Evolutionary conservation across 2,113 vertebrate species (phyloP).

Genomic region (Cryptotis parvus): DNA sequence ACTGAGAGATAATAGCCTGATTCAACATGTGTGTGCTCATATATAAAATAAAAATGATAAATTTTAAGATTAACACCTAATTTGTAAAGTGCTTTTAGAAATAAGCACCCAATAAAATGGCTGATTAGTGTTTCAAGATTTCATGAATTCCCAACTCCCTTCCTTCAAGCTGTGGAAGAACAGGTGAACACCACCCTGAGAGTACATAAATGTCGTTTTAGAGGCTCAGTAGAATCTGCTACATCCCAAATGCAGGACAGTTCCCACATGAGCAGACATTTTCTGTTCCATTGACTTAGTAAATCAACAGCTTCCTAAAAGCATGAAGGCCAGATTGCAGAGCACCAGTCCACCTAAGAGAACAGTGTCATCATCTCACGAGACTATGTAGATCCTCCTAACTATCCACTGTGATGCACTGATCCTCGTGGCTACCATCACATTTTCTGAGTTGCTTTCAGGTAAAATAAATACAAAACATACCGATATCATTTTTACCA

Average conservation of each 20-base stretch:
- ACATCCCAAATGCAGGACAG: neutral
- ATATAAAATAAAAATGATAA: slow-evolving; percentile 40
- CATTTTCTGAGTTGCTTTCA: neutral
- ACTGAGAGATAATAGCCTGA: neutral
- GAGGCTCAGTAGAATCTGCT: neutral
- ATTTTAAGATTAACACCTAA: neutral
- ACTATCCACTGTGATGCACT: neutral
- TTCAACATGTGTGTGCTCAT: neutral
- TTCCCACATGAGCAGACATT: neutral
- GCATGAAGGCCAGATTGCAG: neutral
- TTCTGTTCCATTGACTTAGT: neutral
- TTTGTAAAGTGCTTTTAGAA: neutral
- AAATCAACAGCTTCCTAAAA: neutral
- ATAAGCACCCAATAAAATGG: neutral
- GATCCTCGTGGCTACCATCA: neutral
- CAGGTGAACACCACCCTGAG: neutral
- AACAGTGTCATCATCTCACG: neutral
- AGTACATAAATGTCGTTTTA: neutral
- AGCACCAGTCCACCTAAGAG: neutral
- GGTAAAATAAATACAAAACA: neutral
- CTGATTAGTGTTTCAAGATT: neutral
- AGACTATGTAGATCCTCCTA: neutral
- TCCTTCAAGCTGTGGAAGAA: neutral
- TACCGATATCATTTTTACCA: neutral
- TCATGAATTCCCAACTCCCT: neutral